Base-by-base conservation (phyloP, 2,797 vertebrate species). In the Morus bassanus region DNA sequence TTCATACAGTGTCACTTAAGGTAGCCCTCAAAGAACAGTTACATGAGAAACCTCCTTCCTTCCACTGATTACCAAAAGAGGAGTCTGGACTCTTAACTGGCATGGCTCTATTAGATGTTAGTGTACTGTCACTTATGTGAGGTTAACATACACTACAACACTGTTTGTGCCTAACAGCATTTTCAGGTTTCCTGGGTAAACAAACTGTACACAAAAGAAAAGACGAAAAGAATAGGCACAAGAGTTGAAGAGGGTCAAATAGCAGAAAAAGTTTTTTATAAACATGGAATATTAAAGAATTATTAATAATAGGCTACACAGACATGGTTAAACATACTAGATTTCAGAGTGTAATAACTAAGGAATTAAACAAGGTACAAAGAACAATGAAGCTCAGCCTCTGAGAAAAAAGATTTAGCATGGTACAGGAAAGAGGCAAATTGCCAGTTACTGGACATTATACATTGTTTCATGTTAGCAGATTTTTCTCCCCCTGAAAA, bases 301-400 rank as follows among this genome's bases (percentile, higher is more conserved):
- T 43, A 2, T 43, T 76, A 46, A 69, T 78, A 85, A 53, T 15
- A 43, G 30, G 17, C 43, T 59, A 94, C 25, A 48, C 24, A 69
- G 46, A 94, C 25, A 48, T 22, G 69, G 46, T 70, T 95, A 91
- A 86, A 61, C 23, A 6, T 57, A n/a, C 54, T 69, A 63, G 69
- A 76, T 86, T 73, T 91, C 25, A 63, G 39, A 3, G 1, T 76
- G 59, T 41, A 93, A 90, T 88, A 73, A 51, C 51, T 73, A 41
- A 84, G 46, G 76, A 94, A 92, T 94, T 78, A 73, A 91, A 23
- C 12, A 73, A 82, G 54, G 79, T 91, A 91, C 65, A 90, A 86
- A 91, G 91, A 93, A 93, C 57, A 95, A 82, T 82, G 68, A 92
- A 90, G 13, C 12, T 87, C 46, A 88, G 51, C 41, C 61, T 65